Conservation (phyloP, 1,140 invertebrate genomes). For the Neodiprion lecontei region DNA sequence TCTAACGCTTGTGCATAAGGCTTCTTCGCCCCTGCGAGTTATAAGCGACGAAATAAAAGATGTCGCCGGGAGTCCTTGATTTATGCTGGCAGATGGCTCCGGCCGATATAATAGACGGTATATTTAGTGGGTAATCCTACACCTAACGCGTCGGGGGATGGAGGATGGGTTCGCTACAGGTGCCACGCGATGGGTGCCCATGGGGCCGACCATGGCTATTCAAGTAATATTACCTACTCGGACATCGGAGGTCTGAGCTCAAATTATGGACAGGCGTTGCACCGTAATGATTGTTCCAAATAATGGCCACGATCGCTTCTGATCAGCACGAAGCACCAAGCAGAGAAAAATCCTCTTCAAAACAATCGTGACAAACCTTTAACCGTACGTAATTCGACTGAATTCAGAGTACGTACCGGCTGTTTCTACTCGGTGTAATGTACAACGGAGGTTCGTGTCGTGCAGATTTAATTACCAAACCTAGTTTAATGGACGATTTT, state of each 20-base stretch:
- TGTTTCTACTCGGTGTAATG: too few species aligned
- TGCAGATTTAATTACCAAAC: neutral
- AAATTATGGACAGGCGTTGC: too few species aligned
- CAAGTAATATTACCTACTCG: neutral
- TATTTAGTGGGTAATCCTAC: constrained; percentile 7
- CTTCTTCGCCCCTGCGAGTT: neutral
- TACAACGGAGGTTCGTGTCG: neutral
- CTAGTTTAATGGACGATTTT: neutral
- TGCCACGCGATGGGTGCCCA: neutral
- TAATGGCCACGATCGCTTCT: too few species aligned
- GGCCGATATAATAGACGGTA: constrained; percentile 4
- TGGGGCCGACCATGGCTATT: neutral
- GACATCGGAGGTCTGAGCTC: too few species aligned
- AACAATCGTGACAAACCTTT: neutral
- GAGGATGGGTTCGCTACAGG: neutral
- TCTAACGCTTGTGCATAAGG: neutral
- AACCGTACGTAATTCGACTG: neutral
- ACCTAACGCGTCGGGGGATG: neutral
- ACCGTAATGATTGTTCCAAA: too few species aligned
- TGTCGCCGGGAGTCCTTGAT: constrained; percentile 1
- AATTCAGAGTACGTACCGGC: too few species aligned
- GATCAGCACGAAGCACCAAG: too few species aligned
- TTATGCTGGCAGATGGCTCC: neutral
- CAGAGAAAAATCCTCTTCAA: too few species aligned
- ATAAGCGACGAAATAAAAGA: constrained; percentile 5